Conservation (phyloP, 1,140 invertebrate genomes). For the Drosophila varians region DNA sequence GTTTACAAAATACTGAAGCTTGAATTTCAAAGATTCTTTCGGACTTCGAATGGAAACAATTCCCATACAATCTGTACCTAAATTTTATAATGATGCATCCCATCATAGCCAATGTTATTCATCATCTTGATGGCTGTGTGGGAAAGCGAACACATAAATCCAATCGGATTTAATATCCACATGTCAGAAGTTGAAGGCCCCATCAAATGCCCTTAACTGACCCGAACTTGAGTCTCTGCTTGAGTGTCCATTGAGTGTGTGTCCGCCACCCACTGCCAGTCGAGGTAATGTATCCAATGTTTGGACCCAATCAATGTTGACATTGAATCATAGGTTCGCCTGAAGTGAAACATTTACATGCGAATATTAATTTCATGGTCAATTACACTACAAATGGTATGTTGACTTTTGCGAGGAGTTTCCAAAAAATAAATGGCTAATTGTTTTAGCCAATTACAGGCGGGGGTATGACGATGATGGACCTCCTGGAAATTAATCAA, state of each 20-base stretch:
- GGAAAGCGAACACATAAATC: slow-evolving; percentile 29
- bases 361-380: slow-evolving; percentile 47
- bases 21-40: slow-evolving; percentile 42
- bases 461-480: slow-evolving; percentile 19
- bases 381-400: slow-evolving; percentile 34
- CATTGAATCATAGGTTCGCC: slow-evolving; percentile 39
- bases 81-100: slow-evolving; percentile 22
- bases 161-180: slow-evolving; percentile 32
- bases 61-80: slow-evolving; percentile 22
- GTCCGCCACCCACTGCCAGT: slow-evolving; percentile 33
- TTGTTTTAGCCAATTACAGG: slow-evolving; percentile 48
- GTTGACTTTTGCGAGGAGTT: slow-evolving; percentile 13
- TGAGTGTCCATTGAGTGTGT: neutral
- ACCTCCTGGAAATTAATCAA: slow-evolving; percentile 50
- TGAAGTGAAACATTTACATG: slow-evolving; percentile 35
- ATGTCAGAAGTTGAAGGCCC: slow-evolving; percentile 43
- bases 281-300: slow-evolving; percentile 31
- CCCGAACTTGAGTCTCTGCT: slow-evolving; percentile 12
- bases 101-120: slow-evolving; percentile 12
- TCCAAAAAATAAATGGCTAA: slow-evolving; percentile 44
- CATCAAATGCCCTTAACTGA: slow-evolving; percentile 18
- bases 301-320: slow-evolving; percentile 46
- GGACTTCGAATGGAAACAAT: neutral
- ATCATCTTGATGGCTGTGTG: slow-evolving; percentile 36
- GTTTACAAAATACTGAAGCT: neutral